phyloP scores from a whole-genome alignment of 2,797 vertebrate genomes.

The Heteromormyrus szaboi region DNA sequence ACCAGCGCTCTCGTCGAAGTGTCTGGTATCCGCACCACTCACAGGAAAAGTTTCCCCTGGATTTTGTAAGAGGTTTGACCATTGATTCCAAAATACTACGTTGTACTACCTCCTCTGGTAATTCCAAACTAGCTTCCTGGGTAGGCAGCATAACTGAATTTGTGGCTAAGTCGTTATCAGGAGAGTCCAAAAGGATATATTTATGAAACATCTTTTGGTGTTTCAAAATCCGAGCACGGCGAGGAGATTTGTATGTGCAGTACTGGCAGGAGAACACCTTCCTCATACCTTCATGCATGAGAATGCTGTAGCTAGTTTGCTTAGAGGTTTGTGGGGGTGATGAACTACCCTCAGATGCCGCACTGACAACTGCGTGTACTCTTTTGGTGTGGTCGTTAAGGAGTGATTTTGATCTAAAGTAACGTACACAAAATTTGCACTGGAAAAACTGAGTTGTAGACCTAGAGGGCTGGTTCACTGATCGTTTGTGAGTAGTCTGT shows the following conservation, averaged over 20 bases:
- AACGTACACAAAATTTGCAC: constrained; percentile 74
- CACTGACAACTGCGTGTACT: constrained; percentile 61
- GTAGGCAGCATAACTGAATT: constrained; percentile 58
- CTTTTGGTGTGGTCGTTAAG: constrained; percentile 78
- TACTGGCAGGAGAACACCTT: constrained; percentile 65
- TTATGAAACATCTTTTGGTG: constrained; percentile 70
- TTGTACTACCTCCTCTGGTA: constrained; percentile 69
- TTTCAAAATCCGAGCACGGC: constrained; percentile 58
- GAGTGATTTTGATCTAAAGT: constrained; percentile 77
- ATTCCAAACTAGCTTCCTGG: constrained; percentile 67
- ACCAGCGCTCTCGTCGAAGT: constrained; percentile 83
- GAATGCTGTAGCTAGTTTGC: constrained; percentile 54
- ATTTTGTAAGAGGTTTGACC: constrained; percentile 76
- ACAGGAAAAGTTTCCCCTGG: constrained; percentile 84
- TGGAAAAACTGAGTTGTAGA: constrained; percentile 66
- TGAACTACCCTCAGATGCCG: constrained; percentile 55
- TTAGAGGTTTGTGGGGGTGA: constrained; percentile 44
- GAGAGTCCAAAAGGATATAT: constrained; percentile 59
- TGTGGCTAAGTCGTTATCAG: constrained; percentile 58
- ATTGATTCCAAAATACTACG: constrained; percentile 77
- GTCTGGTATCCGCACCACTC: constrained; percentile 97
- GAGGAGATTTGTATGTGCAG: constrained; percentile 71
- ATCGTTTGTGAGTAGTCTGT: constrained; percentile 58
- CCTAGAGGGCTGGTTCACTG: constrained; percentile 58
- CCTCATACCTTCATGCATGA: constrained; percentile 58